phyloP scores from a whole-genome alignment of 2,113 vertebrate species.

The Phalacrocorax pelagicus region DNA sequence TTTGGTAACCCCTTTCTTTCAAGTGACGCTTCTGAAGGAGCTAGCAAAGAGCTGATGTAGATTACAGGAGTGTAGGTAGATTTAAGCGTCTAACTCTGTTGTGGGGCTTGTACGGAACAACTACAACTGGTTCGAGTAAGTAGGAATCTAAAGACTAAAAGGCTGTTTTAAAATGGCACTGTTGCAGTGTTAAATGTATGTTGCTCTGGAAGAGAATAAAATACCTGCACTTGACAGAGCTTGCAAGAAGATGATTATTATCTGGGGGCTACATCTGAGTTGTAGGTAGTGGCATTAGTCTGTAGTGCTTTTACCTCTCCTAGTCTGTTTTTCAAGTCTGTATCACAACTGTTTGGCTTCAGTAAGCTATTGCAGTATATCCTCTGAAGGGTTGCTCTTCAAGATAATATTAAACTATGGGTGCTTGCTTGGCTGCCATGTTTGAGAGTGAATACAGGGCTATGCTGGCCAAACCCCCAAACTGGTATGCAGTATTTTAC shows the following conservation, averaged over 20 bases:
- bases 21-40: not conserved
- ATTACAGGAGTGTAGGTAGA: not conserved
- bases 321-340: not conserved
- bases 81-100: not conserved
- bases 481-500: not conserved
- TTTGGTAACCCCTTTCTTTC: not conserved
- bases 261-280: not conserved
- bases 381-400: not conserved
- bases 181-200: not conserved
- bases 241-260: not conserved
- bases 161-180: not conserved
- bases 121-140: not conserved
- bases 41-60: not conserved
- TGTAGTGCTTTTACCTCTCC: not conserved
- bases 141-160: not conserved
- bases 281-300: not conserved
- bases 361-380: not conserved
- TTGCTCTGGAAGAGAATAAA: not conserved
- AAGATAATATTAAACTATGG: not conserved
- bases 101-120: not conserved
- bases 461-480: not conserved
- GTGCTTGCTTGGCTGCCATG: not conserved
- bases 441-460: not conserved
- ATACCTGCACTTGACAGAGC: not conserved
- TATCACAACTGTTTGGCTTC: not conserved